A percentile compares a stretch with the other conserved stretches of the same genome.
phyloP scores from a whole-genome alignment of 2,797 vertebrate species.

The Hozukius guyotensis region DNA sequence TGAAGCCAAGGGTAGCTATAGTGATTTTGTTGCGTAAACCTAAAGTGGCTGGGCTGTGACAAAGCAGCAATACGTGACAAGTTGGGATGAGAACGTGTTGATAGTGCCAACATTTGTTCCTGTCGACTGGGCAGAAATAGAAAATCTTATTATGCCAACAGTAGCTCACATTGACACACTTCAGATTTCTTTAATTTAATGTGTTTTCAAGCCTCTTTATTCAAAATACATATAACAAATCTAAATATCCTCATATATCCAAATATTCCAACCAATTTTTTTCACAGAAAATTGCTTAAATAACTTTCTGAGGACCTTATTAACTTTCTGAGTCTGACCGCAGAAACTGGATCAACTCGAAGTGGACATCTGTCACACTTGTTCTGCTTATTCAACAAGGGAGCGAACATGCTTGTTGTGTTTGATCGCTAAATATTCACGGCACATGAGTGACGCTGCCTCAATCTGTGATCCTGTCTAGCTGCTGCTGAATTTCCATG shows the following conservation, averaged over 20 bases:
- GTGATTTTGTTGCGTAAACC: too few species aligned
- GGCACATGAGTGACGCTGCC: not conserved
- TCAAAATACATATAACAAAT: not conserved
- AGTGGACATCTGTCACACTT: not conserved
- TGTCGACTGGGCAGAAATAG: not conserved
- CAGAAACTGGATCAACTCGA: not conserved
- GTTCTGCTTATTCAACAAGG: not conserved
- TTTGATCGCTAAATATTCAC: constrained; percentile 10
- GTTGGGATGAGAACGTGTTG: too few species aligned
- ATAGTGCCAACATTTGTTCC: too few species aligned
- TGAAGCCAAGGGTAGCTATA: too few species aligned
- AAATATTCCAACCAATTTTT: not conserved
- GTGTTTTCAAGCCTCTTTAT: not conserved
- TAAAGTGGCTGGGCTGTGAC: too few species aligned
- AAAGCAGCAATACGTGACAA: too few species aligned
- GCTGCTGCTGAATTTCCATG: not conserved
- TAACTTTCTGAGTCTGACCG: not conserved
- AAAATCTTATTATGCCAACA: not conserved
- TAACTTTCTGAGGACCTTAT: not conserved
- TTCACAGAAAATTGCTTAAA: not conserved
- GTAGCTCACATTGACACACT: not conserved
- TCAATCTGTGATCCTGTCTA: not conserved
- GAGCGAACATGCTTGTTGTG: not conserved
- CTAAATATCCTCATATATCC: not conserved
- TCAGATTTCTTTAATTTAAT: not conserved